These are phyloP conservation scores for Lepus townsendii DNA, from an alignment of 2,797 vertebrate genomes.

Conservation along the genomic window DNA sequence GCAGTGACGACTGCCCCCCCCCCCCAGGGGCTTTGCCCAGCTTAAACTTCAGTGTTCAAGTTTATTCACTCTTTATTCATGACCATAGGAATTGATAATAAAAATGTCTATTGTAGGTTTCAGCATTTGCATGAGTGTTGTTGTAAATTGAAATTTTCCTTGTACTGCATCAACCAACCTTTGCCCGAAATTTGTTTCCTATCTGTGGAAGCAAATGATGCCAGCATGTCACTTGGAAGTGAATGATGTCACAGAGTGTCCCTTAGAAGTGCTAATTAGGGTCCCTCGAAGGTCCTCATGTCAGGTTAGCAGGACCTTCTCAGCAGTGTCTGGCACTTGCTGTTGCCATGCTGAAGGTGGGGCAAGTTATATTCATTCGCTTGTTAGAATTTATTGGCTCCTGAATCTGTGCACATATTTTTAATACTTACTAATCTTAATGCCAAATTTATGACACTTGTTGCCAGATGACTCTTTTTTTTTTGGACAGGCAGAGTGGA, in stretches of 20 bases:
- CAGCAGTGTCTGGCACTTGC: too few species aligned
- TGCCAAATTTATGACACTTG: background rate
- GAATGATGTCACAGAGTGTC: too few species aligned
- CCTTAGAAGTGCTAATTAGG: rapidly evolving
- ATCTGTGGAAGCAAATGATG: too few species aligned
- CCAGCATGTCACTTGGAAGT: rapidly evolving
- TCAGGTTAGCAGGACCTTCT: rapidly evolving
- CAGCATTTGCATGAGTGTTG: slow-evolving; percentile 72
- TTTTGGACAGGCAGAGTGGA: too few species aligned
- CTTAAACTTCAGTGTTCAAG: background rate
- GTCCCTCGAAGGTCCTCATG: rapidly evolving
- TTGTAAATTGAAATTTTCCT: background rate
- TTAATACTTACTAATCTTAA: background rate
- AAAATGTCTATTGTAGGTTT: background rate
- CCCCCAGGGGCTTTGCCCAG: slow-evolving; percentile 70
- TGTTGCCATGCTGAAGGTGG: rapidly evolving
- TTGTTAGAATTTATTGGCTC: background rate
- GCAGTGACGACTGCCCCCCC: slow-evolving; percentile 52
- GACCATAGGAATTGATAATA: background rate
- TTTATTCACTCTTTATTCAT: slow-evolving; percentile 67
- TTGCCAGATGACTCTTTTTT: background rate
- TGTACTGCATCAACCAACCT: background rate
- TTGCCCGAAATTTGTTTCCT: rapidly evolving
- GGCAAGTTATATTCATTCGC: background rate
- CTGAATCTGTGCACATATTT: background rate